Percentiles rank a stretch among this genome's conserved stretches.
Evolutionary conservation across 2,797 vertebrate species (phyloP).

Genomic region (Leucoraja ocellata): DNA sequence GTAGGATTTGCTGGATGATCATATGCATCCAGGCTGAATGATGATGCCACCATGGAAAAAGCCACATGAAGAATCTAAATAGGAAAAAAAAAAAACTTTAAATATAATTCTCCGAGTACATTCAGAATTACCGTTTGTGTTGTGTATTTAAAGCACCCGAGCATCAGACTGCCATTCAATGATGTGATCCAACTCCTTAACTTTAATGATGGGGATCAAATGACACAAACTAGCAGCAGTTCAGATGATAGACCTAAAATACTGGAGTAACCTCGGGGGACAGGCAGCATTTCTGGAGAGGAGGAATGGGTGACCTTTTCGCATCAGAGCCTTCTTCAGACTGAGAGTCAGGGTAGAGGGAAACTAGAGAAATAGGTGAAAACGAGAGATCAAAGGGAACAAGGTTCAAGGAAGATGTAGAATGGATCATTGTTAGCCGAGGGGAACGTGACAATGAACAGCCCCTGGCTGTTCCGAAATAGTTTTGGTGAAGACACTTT

Average conservation of each 20-base stretch:
- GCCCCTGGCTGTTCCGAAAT: background rate
- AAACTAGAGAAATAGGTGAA: too few relatives aligned
- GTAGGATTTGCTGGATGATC: background rate
- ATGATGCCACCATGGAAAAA: background rate
- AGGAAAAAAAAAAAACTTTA: constrained; percentile 4
- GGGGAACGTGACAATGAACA: background rate
- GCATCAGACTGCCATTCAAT: background rate
- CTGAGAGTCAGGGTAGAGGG: too few relatives aligned
- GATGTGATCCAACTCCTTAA: background rate
- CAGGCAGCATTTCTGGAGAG: too few relatives aligned
- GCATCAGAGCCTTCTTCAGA: too few relatives aligned
- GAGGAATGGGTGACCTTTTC: too few relatives aligned
- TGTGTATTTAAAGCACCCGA: background rate
- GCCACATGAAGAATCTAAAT: background rate
- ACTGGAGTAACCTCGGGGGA: too few relatives aligned
- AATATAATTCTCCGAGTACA: background rate
- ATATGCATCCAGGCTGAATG: background rate
- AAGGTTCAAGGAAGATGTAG: too few relatives aligned
- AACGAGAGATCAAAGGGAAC: too few relatives aligned
- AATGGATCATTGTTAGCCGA: too few relatives aligned
- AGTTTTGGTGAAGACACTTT: background rate
- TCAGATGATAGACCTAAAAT: too few relatives aligned
- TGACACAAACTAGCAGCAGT: background rate
- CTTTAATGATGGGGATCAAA: background rate
- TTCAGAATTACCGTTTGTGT: background rate